Base-by-base conservation (phyloP, 1,140 invertebrate genomes). In the Papilio dardanus region DNA sequence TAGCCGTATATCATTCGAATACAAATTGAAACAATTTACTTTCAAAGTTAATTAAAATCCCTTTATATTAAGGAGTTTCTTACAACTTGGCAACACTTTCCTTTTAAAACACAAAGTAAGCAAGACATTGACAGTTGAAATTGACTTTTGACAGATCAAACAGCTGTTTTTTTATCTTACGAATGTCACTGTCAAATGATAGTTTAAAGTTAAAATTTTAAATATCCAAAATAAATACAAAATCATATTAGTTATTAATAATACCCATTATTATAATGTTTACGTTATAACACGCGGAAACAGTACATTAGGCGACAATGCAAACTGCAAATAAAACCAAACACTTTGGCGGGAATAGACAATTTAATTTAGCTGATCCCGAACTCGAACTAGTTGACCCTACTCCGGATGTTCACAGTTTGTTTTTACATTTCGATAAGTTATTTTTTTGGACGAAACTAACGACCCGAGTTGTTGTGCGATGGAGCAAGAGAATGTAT, bases 401-500 rank as follows among this genome's bases (percentile, higher is more conserved):
- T 5, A 99, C 96, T 46, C 99, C 99, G 0, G 97, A 99, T 91
- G 95, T 99, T 71, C 95, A 97, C 83, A 95, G 94, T 0, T 89
- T 99, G 66, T 99, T 99, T 93, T 78, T 96, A 0, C 95, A 97
- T 73, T 99, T 99, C 86, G 96, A 99, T 93, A 87, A 95, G 33
- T 94, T 95, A 77, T 99, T 98, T 86, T 99, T 99, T 86, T 96
- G 96, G 94, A 95, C 95, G 31, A 94, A 94, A 74, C 94, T 99
- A 37, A 90, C 94, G 0, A 93, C 96, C 73, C 97, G 98, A 21
- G 96, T 96, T 86, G 86, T 88, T 4, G 96, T 99, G 0, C 96
- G 97, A 85, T 99, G 99, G 99, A 99, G 98, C 88, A 97, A 97
- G 79, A 94, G 96, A 83, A 99, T 99, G 99, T 99, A 97, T 74